phyloP scores from a whole-genome alignment of 1,140 invertebrate species.

The Hylaeus anthracinus region DNA sequence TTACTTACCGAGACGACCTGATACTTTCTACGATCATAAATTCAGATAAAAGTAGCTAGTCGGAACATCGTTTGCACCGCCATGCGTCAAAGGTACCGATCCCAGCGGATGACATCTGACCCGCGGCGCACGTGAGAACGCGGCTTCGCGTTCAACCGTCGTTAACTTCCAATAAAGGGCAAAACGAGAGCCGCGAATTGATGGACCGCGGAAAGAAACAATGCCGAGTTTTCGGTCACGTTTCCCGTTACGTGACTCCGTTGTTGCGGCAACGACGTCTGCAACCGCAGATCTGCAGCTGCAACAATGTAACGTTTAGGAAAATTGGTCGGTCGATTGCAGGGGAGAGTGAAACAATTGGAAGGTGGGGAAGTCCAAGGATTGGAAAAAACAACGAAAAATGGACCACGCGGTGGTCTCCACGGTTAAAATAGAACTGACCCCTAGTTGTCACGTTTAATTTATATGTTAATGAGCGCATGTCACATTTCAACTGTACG shows the following conservation, averaged over 20 bases:
- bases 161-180: no score
- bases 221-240: background rate
- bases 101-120: no score
- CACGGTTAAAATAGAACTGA: conserved; percentile 60
- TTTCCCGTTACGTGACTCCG: background rate
- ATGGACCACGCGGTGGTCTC: conserved; percentile 47
- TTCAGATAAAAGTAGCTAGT: no score
- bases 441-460: conserved; percentile 70
- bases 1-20: no score
- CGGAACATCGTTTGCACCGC: no score
- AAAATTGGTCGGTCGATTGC: background rate
- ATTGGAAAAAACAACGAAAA: conserved; percentile 33
- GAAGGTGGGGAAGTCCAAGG: background rate
- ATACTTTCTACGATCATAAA: no score
- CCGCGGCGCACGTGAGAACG: no score
- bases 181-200: no score
- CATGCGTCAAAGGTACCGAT: no score
- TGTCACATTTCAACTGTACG: conserved; percentile 66
- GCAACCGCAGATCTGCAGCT: background rate
- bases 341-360: background rate
- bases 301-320: background rate
- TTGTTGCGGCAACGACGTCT: background rate
- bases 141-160: no score
- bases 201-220: no score
- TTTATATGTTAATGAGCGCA: conserved; percentile 74